Evolutionary conservation across 2,797 vertebrate genomes (phyloP).

Genomic region (Syndactyla subalaris): DNA sequence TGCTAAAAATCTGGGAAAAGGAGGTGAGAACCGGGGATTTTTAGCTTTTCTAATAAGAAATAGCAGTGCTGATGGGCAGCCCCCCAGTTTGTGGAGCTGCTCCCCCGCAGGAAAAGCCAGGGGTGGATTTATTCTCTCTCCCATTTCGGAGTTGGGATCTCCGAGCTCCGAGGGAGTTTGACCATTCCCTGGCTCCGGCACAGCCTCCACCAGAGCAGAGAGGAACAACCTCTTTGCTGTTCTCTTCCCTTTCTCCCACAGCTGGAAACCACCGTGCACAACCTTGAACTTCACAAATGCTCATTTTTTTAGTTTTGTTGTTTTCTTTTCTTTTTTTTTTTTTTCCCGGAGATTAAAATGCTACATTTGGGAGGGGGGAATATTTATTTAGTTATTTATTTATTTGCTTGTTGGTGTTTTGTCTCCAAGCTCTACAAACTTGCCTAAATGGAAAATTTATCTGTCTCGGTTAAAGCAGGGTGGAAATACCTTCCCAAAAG

Average conservation of each 20-base stretch:
- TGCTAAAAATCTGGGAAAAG: not conserved
- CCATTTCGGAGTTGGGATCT: fast-evolving
- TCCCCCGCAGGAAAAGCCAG: not conserved
- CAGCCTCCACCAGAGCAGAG: not conserved
- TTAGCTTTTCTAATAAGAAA: not conserved
- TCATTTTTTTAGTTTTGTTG: not conserved
- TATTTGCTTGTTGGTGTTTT: not conserved
- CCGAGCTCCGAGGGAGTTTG: not conserved
- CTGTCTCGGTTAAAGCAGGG: not conserved
- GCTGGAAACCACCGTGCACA: not conserved
- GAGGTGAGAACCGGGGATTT: not conserved
- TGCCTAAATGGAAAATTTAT: not conserved
- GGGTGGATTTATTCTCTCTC: not conserved
- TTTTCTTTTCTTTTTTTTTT: not conserved
- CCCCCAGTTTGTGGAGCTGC: not conserved
- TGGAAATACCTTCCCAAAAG: not conserved
- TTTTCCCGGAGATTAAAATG: not conserved
- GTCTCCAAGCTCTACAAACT: not conserved
- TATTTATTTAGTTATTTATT: not conserved
- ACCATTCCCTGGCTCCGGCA: not conserved
- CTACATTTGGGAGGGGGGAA: not conserved
- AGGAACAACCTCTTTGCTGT: not conserved
- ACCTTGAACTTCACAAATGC: not conserved
- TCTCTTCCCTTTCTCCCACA: not conserved
- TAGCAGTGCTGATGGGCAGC: not conserved